Base-by-base conservation (phyloP, 2,888 invertebrate genomes). In the Stenotaenia linearis region DNA sequence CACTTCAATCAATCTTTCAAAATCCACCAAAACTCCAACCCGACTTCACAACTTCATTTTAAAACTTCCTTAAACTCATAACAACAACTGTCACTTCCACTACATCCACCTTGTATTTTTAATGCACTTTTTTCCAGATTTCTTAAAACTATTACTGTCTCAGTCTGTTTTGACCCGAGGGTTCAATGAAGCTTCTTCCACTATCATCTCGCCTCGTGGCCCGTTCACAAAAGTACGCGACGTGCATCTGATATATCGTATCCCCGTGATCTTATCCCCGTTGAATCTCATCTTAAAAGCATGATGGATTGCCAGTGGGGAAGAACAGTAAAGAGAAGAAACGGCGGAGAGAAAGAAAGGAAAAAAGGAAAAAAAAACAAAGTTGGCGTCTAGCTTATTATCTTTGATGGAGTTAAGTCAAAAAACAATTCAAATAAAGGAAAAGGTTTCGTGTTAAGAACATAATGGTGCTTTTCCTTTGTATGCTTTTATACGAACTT, bases 281-380 rank as follows among this genome's bases (percentile, higher is more conserved):
- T 69, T 69, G 69, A 69, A 69, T 69, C 69, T 69, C 69, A 69
- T 69, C 69, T 69, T 69, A 69, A 69, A 69, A 69, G 69, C 69
- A 69, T 69, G 69, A 69, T 69, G 69, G 69, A 69, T 69, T 69
- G 69, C 69, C 69, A 69, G 28, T 69, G 69, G 69, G 69, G 28
- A 69, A 28, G 69, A 69, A 69, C 4, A 45, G 45, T 9, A 6
- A 32, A 32, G 9, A 32, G 9, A 50, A 50, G 21, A 50, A n/a
- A 18, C 21, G n/a, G 21, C 50, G 9, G 9, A 32, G 32, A 6
- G 4, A 50, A 50, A 18, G 18, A n/a, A 45, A 18, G 7, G 21
- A 50, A 21, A 7, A 50, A 50, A 50, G n/a, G 50, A 0, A 15
- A n/a, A 50, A 50, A n/a, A 21, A 23, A 23, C 21, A 12, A 69